Evolutionary conservation across 2,888 invertebrate genomes (phyloP).

Genomic region (Dolomedes plantarius): DNA sequence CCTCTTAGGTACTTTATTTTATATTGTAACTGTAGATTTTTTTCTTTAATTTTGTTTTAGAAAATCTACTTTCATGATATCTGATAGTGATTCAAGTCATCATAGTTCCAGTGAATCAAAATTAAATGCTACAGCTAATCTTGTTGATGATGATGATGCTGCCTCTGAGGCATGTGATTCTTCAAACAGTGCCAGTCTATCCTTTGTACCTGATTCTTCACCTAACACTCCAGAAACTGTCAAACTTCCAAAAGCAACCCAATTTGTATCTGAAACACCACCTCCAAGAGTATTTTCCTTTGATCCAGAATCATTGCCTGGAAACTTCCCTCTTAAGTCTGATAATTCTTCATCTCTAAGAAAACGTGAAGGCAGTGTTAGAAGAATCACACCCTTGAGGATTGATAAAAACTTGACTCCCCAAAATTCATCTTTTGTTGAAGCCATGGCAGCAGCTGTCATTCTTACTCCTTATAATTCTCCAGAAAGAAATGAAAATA

Average conservation of each 20-base stretch:
- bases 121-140: not conserved
- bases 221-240: slow-evolving; percentile 5
- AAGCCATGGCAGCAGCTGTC: slow-evolving; percentile 27
- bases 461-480: slow-evolving; percentile 2
- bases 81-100: slow-evolving; percentile 36
- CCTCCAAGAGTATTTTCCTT: not conserved
- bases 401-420: slow-evolving; percentile 2
- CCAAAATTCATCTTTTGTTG: slow-evolving; percentile 23
- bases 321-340: not conserved
- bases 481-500: no score
- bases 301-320: not conserved
- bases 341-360: no score
- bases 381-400: slow-evolving; percentile 36
- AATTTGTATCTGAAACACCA: not conserved
- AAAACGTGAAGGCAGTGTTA: not conserved
- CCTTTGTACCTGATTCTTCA: slow-evolving; percentile 25
- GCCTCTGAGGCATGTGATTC: not conserved
- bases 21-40: no score
- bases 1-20: no score
- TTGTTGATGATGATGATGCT: not conserved
- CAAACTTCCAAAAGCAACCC: not conserved
- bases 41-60: slow-evolving; percentile 1
- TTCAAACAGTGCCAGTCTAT: not conserved
- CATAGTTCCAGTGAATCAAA: slow-evolving; percentile 5
- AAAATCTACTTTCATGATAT: not conserved